These are phyloP conservation scores for Gymnocheta viridis DNA, from an alignment of 2,888 invertebrate genomes.

Conservation along the genomic window DNA sequence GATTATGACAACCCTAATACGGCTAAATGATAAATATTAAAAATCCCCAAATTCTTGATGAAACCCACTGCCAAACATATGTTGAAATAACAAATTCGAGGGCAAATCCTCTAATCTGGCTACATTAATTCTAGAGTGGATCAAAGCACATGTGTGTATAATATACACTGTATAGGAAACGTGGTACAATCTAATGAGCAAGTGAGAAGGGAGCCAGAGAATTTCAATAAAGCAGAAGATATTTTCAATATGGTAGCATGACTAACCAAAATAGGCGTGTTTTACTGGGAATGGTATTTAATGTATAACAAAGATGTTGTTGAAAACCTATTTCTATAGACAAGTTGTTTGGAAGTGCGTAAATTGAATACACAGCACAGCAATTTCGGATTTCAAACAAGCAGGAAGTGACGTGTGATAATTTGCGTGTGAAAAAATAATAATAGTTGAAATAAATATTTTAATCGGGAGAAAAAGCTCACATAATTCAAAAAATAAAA, in stretches of 20 bases:
- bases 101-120: too few species aligned
- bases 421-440: conserved; percentile 54
- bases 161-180: neutral
- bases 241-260: conserved; percentile 72
- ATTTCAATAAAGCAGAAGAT: conserved; percentile 2
- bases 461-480: neutral
- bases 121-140: neutral
- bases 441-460: conserved; percentile 13
- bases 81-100: too few species aligned
- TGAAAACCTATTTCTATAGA: conserved; percentile 65
- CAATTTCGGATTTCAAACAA: conserved; percentile 81
- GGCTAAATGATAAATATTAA: too few species aligned
- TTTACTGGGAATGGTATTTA: conserved; percentile 30
- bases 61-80: too few species aligned
- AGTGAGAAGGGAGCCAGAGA: conserved; percentile 29
- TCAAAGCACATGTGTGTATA: neutral
- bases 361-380: conserved; percentile 74
- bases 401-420: conserved; percentile 74
- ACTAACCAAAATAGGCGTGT: conserved; percentile 71
- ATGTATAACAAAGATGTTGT: conserved; percentile 63
- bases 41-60: too few species aligned
- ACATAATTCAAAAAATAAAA: neutral
- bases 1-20: too few species aligned
- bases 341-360: conserved; percentile 72
- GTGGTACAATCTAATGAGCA: conserved; percentile 12